phyloP scores from a whole-genome alignment of 2,113 vertebrate species.

The Turdus rufiventris region DNA sequence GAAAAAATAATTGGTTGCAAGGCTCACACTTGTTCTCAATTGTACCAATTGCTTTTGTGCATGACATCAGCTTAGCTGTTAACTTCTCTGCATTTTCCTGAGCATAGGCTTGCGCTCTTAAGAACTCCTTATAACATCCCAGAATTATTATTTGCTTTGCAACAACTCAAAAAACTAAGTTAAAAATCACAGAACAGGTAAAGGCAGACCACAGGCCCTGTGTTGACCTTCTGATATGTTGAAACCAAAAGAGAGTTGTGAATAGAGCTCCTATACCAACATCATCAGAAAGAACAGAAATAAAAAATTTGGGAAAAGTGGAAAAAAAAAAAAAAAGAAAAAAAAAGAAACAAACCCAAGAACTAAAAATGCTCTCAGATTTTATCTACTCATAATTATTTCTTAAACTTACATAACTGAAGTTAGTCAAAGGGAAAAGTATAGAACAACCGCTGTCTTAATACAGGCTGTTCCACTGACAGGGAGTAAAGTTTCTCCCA shows the following conservation, averaged over 20 bases:
- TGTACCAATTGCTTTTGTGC: not conserved
- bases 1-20: not conserved
- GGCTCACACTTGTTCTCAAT: not conserved
- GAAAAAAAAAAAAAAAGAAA: not conserved
- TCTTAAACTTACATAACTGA: not conserved
- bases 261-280: not conserved
- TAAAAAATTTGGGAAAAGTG: rapidly evolving
- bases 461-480: not conserved
- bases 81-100: not conserved
- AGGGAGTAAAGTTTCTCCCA: not conserved
- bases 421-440: not conserved
- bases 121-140: not conserved
- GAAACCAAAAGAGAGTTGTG: not conserved
- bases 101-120: not conserved
- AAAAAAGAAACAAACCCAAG: too few species aligned
- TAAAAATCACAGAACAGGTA: not conserved
- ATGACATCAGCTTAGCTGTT: not conserved
- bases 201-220: not conserved
- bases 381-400: not conserved
- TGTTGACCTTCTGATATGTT: not conserved
- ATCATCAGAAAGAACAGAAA: not conserved
- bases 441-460: not conserved
- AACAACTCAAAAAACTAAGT: too few species aligned
- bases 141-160: too few species aligned
- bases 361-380: not conserved